These are phyloP conservation scores for Passer domesticus DNA, from an alignment of 2,113 vertebrate genomes.

Conservation along the genomic window DNA sequence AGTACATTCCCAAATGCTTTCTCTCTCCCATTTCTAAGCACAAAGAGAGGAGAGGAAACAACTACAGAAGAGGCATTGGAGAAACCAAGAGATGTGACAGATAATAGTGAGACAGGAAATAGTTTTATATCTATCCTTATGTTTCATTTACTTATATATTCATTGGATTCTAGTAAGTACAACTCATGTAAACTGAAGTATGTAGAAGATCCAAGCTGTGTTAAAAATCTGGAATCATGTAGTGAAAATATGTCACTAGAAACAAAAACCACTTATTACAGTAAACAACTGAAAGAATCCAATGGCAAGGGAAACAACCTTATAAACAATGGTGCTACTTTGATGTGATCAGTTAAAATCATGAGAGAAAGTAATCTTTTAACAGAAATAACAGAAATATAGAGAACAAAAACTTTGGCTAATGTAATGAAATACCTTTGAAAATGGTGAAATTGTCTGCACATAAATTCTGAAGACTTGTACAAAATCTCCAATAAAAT, in stretches of 20 bases:
- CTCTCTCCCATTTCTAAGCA: neutral
- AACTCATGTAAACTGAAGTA: neutral
- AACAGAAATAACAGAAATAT: neutral
- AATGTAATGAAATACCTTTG: neutral
- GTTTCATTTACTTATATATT: neutral
- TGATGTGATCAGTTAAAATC: neutral
- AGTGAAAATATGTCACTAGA: neutral
- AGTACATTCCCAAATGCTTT: neutral
- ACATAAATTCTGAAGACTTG: neutral
- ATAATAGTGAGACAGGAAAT: neutral
- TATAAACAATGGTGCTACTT: neutral
- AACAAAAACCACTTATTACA: neutral
- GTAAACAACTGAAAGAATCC: neutral
- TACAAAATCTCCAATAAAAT: neutral
- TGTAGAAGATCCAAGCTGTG: neutral
- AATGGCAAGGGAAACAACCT: neutral
- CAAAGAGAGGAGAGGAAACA: neutral
- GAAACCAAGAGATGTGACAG: neutral
- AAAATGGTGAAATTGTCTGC: neutral
- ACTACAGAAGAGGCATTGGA: neutral
- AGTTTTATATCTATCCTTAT: neutral
- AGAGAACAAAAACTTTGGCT: neutral
- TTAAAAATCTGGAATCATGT: neutral
- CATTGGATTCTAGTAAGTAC: neutral
- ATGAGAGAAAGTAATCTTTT: neutral